Evolutionary conservation across 2,888 invertebrate genomes (phyloP), one percentile per base, ranked within the genome.

Genomic region (Ganaspis brasiliensis): DNA sequence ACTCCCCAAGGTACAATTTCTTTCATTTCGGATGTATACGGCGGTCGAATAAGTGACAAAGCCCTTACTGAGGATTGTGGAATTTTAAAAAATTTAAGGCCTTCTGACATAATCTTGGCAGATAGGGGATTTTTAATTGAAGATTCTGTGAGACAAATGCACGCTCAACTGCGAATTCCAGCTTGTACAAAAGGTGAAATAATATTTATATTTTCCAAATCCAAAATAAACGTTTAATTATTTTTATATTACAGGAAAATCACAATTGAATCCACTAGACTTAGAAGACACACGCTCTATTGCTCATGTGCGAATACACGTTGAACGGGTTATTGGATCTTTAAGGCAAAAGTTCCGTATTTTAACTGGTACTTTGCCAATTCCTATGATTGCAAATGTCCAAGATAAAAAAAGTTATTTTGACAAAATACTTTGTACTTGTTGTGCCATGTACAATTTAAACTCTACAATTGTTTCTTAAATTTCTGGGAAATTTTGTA

Each of bases 1-100:
- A 80, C 78, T 6, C 81, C 79, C 3, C 78, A 80, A 52, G 78
- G 79, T 26, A 73, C 52, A 10, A 71, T 81, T 55, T 75, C 72
- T 55, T 80, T 73, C n/a, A 75, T 79, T 26, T 76, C 74, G 37
- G 16, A 73, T 21, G 67, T 71, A 35, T 79, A 76, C 73, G 72
- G 79, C 37, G 73, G 77, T 0, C 52, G 75, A 3, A 45, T 61
- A 31, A 79, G 75, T 24, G 77, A 75, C 26, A 81, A 78, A 63
- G 59, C 72, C 26, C 16, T 73, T 12, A 78, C 49, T n/a, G n/a
- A n/a, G n/a, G 49, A n/a, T 52, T 52, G 5, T n/a, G 49, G 16
- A 52, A 16, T 52, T n/a, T 16, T 52, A n/a, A n/a, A 52, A 5
- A 6, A 52, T 16, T 16, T 52, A n/a, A 14, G 16, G n/a, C 49